Evolutionary conservation across 2,113 vertebrate species (phyloP).

Genomic region (Paradoxurus hermaphroditus): DNA sequence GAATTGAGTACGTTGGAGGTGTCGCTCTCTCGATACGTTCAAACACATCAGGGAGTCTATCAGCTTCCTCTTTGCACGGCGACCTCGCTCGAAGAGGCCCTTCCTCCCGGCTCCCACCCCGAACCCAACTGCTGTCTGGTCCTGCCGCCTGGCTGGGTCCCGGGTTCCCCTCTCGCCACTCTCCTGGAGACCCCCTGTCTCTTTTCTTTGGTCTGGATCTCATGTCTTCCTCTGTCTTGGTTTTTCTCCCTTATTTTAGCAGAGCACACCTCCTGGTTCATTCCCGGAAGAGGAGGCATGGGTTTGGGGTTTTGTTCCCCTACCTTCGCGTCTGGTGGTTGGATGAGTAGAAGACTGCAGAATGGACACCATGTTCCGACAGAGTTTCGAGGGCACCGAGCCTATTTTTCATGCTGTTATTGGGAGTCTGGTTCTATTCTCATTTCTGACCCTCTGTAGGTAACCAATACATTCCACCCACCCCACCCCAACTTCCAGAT

Average conservation of each 20-base stretch:
- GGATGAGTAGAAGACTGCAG: neutral
- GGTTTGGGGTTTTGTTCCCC: neutral
- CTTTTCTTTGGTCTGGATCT: too few species aligned
- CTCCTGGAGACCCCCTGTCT: neutral
- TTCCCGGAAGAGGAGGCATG: neutral
- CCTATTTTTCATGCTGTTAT: neutral
- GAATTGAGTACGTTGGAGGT: neutral
- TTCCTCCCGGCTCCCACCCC: neutral
- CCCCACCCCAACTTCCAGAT: neutral
- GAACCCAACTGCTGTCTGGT: neutral
- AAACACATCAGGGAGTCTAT: neutral
- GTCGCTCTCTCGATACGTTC: neutral
- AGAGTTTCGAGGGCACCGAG: neutral
- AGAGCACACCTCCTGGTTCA: neutral
- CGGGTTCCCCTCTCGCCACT: neutral
- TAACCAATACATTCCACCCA: neutral
- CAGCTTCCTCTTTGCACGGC: neutral
- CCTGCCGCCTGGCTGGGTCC: neutral
- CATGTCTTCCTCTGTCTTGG: neutral
- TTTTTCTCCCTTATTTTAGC: neutral
- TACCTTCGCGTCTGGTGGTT: neutral
- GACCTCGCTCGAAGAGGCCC: fast-evolving
- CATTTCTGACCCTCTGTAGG: neutral
- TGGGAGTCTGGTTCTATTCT: neutral
- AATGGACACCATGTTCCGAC: neutral